Evolutionary conservation across 2,797 vertebrate genomes (phyloP), one percentile per base, ranked within the genome.

Genomic region (Muraenolepis orangiensis): DNA sequence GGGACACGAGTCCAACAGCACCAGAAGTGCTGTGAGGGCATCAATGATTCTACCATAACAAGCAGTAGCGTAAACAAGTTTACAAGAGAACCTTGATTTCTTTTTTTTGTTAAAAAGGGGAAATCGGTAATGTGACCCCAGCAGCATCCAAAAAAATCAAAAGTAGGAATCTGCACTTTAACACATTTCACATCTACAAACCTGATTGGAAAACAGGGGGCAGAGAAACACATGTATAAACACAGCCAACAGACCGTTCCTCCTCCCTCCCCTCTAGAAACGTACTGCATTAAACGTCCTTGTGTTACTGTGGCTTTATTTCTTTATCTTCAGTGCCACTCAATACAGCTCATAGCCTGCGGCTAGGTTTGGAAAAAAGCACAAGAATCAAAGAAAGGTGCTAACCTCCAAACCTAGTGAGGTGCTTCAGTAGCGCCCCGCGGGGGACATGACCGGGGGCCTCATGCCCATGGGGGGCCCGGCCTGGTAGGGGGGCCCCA

Each of bases 131-230:
- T 91, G 91, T 87, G 89, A 94, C 88, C 96, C 95, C 95, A 96
- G 96, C 95, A 95, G 96, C 97, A 96, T 98, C 96, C 96, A 96
- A 89, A 97, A 96, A 95, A 97, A 95, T 87, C 97, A 96, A 95
- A 96, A 96, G 95, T 95, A 96, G 93, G 94, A 97, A 96, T 92
- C 94, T 95, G 94, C 96, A 95, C 97, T 97, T 84, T 91, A 96
- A 96, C 97, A 98, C 95, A 98, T 95, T 95, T 97, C 95, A 98
- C 95, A 95, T 97, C 95, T 96, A 97, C 96, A 95, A 96, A 98
- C 97, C 96, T 98, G 97, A 98, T 97, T 96, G 96, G 95, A 96
- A 97, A 94, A 96, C 94, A 95, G 85, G 85, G 85, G 87, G 90
- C 78, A 93, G 93, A 94, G 93, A 95, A 96, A 38, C 23, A 23